Conservation (phyloP, 2,113 vertebrate species). For the Xiphorhynchus elegans region DNA sequence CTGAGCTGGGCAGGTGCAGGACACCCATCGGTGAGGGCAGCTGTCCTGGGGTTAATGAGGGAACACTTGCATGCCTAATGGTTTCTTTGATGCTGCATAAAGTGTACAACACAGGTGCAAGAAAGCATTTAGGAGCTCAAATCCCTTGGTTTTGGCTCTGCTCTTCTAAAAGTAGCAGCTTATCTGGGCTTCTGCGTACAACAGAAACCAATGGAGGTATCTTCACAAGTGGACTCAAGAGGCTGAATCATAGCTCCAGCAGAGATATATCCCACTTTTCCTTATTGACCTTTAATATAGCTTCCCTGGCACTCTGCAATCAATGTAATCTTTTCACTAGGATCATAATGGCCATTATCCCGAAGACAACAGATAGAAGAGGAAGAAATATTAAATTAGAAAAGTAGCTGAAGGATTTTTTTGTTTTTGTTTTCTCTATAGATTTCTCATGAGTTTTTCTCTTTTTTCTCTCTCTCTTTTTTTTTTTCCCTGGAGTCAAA, state of each 20-base stretch:
- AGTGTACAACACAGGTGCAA: neutral
- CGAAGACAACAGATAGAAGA: conserved; percentile 43
- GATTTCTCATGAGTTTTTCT: conserved; percentile 8
- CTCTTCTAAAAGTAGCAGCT: neutral
- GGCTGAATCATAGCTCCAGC: conserved; percentile 39
- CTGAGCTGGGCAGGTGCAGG: neutral
- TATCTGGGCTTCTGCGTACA: neutral
- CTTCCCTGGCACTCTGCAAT: conserved; percentile 42
- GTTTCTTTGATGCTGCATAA: neutral
- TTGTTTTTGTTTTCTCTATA: conserved; percentile 66
- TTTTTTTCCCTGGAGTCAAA: conserved; percentile 19
- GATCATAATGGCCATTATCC: conserved; percentile 48
- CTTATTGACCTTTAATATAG: conserved; percentile 65
- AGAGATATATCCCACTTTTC: conserved; percentile 48
- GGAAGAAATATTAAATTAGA: conserved; percentile 57
- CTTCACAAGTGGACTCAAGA: conserved; percentile 21
- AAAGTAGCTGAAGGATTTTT: conserved; percentile 50
- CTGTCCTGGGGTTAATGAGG: neutral
- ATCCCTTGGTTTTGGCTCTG: neutral
- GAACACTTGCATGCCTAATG: neutral
- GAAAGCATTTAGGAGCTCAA: neutral
- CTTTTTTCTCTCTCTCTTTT: neutral
- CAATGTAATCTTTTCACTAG: conserved; percentile 50
- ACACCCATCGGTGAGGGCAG: neutral
- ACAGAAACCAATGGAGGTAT: conserved; percentile 30